Percentiles rank a stretch among this genome's conserved stretches.
phyloP scores from a whole-genome alignment of 2,797 vertebrate genomes.

The Apogon talboti region DNA sequence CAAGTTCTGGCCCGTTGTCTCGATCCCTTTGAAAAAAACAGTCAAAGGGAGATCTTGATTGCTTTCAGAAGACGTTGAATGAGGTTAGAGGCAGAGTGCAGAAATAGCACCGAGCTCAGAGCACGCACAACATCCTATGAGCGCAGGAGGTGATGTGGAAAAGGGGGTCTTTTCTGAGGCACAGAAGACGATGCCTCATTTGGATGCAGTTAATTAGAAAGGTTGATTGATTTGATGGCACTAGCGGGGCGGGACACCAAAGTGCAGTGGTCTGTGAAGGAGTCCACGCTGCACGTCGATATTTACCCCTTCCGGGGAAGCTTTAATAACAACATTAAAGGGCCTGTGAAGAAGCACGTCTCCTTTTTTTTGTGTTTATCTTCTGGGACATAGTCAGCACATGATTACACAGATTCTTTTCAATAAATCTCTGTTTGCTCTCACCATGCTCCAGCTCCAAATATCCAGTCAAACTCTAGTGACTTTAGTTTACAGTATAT shows the following conservation, averaged over 20 bases:
- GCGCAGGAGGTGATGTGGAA: conserved; percentile 60
- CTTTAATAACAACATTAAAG: conserved; percentile 78
- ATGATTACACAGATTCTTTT: conserved; percentile 39
- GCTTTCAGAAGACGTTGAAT: conserved; percentile 10
- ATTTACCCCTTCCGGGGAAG: conserved; percentile 75
- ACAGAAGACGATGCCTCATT: conserved; percentile 69
- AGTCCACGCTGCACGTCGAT: conserved; percentile 75
- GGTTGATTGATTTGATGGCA: conserved; percentile 84
- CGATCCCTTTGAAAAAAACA: conserved; percentile 26
- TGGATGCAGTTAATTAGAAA: conserved; percentile 84
- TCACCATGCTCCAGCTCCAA: conserved; percentile 14
- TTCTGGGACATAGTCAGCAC: conserved; percentile 34
- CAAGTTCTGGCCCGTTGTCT: not conserved
- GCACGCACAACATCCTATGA: conserved; percentile 35
- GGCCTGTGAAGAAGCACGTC: conserved; percentile 46
- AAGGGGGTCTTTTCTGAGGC: conserved; percentile 55
- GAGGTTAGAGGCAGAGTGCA: conserved; percentile 39
- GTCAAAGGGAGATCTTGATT: conserved; percentile 13
- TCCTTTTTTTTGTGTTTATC: conserved; percentile 46
- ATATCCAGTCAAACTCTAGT: conserved; percentile 13
- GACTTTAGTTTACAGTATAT: conserved; percentile 33
- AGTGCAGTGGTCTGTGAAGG: conserved; percentile 80
- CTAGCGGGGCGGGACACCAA: conserved; percentile 60
- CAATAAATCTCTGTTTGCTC: conserved; percentile 43
- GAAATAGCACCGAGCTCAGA: conserved; percentile 53